phyloP scores from a whole-genome alignment of 2,888 invertebrate species.

The Deroplatys truncata region DNA sequence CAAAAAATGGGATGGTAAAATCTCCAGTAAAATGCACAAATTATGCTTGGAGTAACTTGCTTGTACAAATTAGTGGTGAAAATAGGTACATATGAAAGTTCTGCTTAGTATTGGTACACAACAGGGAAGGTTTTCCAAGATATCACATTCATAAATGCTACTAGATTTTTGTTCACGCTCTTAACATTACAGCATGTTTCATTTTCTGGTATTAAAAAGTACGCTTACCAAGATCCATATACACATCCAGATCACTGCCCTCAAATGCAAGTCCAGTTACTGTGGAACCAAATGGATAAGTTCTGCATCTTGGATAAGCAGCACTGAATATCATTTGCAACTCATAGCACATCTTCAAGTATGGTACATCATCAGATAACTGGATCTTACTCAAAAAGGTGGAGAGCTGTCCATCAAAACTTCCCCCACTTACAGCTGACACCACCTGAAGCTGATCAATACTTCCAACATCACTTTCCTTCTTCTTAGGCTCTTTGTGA shows the following conservation, averaged over 20 bases:
- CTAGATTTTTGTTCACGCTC: too few species aligned
- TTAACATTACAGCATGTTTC: too few species aligned
- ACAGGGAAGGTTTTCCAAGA: too few species aligned
- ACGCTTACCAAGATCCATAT: conserved; percentile 45
- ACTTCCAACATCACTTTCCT: neutral
- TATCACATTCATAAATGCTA: too few species aligned
- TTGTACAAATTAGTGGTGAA: too few species aligned
- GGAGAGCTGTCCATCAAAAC: conserved; percentile 37
- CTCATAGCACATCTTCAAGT: conserved; percentile 35
- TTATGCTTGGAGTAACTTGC: too few species aligned
- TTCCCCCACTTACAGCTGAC: neutral
- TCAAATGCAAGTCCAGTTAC: conserved; percentile 65
- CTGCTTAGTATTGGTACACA: too few species aligned
- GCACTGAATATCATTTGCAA: conserved; percentile 35
- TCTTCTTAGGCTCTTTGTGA: neutral
- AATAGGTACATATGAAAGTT: too few species aligned
- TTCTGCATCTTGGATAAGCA: conserved; percentile 40
- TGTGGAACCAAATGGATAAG: conserved; percentile 68
- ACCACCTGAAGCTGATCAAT: neutral
- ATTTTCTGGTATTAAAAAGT: neutral
- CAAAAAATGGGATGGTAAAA: too few species aligned
- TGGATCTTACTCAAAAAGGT: conserved; percentile 36
- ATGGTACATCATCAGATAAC: conserved; percentile 35
- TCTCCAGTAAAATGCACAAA: too few species aligned
- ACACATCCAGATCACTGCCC: conserved; percentile 71